phyloP scores from a whole-genome alignment of 2,113 vertebrate species.

The Vimba vimba region DNA sequence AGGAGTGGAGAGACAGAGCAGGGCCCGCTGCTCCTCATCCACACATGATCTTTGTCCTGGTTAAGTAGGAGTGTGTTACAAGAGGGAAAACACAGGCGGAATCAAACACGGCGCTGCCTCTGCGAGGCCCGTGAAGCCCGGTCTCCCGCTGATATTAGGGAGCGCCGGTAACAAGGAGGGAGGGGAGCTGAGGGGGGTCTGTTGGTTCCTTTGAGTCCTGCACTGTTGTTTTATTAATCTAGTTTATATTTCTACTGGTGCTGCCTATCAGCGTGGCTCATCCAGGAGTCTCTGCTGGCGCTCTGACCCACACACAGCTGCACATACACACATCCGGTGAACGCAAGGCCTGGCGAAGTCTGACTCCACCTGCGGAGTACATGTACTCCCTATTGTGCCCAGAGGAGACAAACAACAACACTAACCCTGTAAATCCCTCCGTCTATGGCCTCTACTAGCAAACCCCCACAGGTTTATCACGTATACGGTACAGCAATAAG shows the following conservation, averaged over 20 bases:
- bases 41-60: conserved; percentile 60
- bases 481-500: background rate
- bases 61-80: conserved; percentile 46
- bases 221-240: conserved; percentile 77
- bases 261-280: conserved; percentile 59
- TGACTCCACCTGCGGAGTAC: conserved; percentile 60
- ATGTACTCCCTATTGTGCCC: conserved; percentile 39
- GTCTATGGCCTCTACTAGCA: background rate
- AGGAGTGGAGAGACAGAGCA: conserved; percentile 43
- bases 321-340: conserved; percentile 39
- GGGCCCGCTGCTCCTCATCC: conserved; percentile 58
- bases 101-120: conserved; percentile 61
- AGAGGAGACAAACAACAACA: conserved; percentile 46
- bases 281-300: conserved; percentile 62
- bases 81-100: conserved; percentile 59
- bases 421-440: conserved; percentile 10
- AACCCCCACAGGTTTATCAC: background rate
- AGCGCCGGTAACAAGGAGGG: conserved; percentile 37
- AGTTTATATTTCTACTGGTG: conserved; percentile 66
- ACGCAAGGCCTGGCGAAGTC: conserved; percentile 41
- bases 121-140: conserved; percentile 64
- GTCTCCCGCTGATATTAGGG: conserved; percentile 69
- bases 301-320: conserved; percentile 58
- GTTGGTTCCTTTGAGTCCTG: conserved; percentile 61
- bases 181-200: conserved; percentile 51